phyloP scores from a whole-genome alignment of 2,113 vertebrate species.

The Tinamus guttatus region DNA sequence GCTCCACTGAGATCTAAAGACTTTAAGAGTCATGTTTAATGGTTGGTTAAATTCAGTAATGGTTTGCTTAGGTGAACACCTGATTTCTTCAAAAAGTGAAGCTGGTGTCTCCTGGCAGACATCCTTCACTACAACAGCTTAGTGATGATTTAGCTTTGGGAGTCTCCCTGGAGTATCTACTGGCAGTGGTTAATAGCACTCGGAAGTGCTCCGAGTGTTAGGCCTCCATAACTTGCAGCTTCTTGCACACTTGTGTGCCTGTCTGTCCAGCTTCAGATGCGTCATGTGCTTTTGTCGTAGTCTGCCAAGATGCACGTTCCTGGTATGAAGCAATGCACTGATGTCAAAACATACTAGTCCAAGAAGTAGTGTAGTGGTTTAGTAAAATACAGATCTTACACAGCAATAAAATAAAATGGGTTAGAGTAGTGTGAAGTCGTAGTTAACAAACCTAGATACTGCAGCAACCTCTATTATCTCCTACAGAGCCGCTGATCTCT shows the following conservation, averaged over 20 bases:
- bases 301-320: slow-evolving; percentile 12
- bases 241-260: background rate
- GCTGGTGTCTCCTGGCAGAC: background rate
- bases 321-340: background rate
- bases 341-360: background rate
- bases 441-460: slow-evolving; percentile 13
- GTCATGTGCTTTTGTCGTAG: background rate
- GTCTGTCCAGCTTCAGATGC: slow-evolving; percentile 13
- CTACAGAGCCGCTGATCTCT: slow-evolving; percentile 33
- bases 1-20: background rate
- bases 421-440: slow-evolving; percentile 5
- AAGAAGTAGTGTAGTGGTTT: background rate
- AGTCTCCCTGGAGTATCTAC: background rate
- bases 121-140: background rate
- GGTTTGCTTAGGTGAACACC: background rate
- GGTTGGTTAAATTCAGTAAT: background rate
- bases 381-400: background rate
- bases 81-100: background rate
- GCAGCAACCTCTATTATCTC: slow-evolving; percentile 21
- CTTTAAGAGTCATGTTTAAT: background rate
- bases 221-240: background rate
- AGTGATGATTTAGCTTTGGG: background rate
- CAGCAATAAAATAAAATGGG: background rate
- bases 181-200: background rate
- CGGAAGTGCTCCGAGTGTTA: background rate